Base-by-base conservation (phyloP, 2,113 vertebrate species). In the Corapipo altera region DNA sequence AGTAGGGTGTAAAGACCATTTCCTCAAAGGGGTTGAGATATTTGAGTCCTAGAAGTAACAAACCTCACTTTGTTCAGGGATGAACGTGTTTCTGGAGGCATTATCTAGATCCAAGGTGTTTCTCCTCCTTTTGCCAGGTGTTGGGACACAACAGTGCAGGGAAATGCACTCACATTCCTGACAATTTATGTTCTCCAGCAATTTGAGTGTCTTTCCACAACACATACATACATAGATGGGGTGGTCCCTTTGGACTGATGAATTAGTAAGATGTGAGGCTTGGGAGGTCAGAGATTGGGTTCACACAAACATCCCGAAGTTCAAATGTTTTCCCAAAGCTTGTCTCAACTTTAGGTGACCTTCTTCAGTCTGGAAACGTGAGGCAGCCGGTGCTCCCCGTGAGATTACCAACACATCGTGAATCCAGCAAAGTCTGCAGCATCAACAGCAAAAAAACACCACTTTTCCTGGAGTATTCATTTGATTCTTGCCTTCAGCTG, bases 311-410 rank as follows among this genome's bases (percentile, higher is more conserved):
- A 96, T 93, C 69, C 85, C 46, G 21, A 44, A 70, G 46, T 80
- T 90, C 81, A 74, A 52, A 51, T 80, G 37, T 86, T 88, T 96
- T 78, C 93, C 95, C 79, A 90, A 77, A 91, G 82, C 69, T 85
- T 58, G 43, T 39, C 75, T 95, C 95, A 95, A 96, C 95, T 96
- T 87, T 12, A 17, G 9, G n/a, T 90, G 88, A 95, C 85, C 91
- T 88, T 72, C 82, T 46, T 28, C 66, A 54, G 90, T 46, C 78
- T 94, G 90, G 79, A 86, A 96, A 90, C 1, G 30, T 1, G 17
- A 95, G 72, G 88, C 91, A 90, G 64, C 7, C 7, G 0, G 6
- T 35, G 67, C 3, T 89, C 52, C 88, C 85, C 24, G 0, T 1
- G 33, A 44, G 48, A 67, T 71, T 76, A 75, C 81, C 49, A 32